A percentile compares a stretch with the other conserved stretches of the same genome.
Conservation (phyloP, 1,140 invertebrate species). For the Mactra quadrangularis region DNA sequence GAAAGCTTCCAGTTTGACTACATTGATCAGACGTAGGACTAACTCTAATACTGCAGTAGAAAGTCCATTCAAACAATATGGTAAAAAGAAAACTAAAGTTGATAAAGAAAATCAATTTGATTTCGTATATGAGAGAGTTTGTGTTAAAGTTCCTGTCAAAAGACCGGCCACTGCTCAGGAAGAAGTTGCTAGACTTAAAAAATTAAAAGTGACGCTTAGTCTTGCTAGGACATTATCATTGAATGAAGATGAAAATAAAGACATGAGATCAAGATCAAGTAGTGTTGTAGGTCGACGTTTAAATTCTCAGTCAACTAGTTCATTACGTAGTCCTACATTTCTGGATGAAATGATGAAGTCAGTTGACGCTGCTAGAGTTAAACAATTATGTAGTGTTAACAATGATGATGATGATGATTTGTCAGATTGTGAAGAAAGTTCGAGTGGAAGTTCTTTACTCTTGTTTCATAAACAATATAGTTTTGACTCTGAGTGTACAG, state of each 20-base stretch:
- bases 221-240: constrained; percentile 16
- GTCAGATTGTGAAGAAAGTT: constrained; percentile 44
- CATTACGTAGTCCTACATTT: constrained; percentile 39
- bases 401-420: constrained; percentile 27
- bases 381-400: constrained; percentile 22
- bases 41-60: constrained; percentile 39
- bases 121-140: constrained; percentile 52
- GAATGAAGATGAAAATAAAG: constrained; percentile 23
- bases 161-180: constrained; percentile 27
- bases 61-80: constrained; percentile 48
- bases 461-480: constrained; percentile 54
- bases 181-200: constrained; percentile 16
- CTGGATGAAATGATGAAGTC: constrained; percentile 57
- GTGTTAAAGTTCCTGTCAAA: constrained; percentile 15
- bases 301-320: background rate
- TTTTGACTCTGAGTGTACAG: constrained; percentile 23
- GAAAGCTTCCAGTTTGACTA: constrained; percentile 50
- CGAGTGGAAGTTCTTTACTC: constrained; percentile 42
- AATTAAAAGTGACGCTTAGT: constrained; percentile 22
- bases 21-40: constrained; percentile 46
- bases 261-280: constrained; percentile 8
- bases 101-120: constrained; percentile 29
- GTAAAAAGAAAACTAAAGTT: constrained; percentile 13
- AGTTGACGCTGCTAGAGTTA: constrained; percentile 22
- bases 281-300: constrained; percentile 23